phyloP scores from a whole-genome alignment of 1,140 invertebrate genomes.

The Linepithema humile region DNA sequence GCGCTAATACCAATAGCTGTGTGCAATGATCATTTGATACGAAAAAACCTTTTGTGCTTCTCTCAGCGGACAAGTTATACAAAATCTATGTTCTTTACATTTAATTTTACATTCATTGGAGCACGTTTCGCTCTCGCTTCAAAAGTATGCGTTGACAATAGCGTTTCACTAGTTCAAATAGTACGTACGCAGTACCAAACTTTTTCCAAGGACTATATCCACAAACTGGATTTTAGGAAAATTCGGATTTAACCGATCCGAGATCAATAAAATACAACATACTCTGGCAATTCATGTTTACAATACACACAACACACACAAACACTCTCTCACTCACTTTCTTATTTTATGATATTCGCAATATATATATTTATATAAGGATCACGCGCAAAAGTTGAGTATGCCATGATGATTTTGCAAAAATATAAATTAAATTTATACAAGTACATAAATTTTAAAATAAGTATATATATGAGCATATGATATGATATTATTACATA shows the following conservation, averaged over 20 bases:
- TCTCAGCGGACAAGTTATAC: conserved; percentile 19
- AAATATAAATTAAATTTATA: too few relatives aligned
- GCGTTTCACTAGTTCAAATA: conserved; percentile 26
- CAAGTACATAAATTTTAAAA: too few relatives aligned
- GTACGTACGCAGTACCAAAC: conserved; percentile 18
- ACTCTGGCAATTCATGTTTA: conserved; percentile 9
- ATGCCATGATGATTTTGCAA: too few relatives aligned
- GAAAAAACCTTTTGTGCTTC: neutral
- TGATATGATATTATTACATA: conserved; percentile 63
- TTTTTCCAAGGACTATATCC: conserved; percentile 13
- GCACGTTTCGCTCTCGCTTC: conserved; percentile 21
- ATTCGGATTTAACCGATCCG: conserved; percentile 59
- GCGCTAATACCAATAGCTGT: conserved; percentile 6
- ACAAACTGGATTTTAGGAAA: conserved; percentile 58
- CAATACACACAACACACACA: conserved; percentile 4
- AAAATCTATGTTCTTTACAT: conserved; percentile 6
- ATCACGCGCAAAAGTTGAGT: too few relatives aligned
- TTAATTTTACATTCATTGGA: conserved; percentile 21
- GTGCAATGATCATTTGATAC: neutral
- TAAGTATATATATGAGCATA: too few relatives aligned
- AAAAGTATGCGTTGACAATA: conserved; percentile 20
- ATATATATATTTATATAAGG: conserved; percentile 12
- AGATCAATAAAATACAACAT: conserved; percentile 67
- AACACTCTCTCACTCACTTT: neutral
- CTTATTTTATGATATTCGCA: neutral